These are phyloP conservation scores for Delphinus delphis DNA, from an alignment of 2,113 vertebrate genomes.

Conservation along the genomic window DNA sequence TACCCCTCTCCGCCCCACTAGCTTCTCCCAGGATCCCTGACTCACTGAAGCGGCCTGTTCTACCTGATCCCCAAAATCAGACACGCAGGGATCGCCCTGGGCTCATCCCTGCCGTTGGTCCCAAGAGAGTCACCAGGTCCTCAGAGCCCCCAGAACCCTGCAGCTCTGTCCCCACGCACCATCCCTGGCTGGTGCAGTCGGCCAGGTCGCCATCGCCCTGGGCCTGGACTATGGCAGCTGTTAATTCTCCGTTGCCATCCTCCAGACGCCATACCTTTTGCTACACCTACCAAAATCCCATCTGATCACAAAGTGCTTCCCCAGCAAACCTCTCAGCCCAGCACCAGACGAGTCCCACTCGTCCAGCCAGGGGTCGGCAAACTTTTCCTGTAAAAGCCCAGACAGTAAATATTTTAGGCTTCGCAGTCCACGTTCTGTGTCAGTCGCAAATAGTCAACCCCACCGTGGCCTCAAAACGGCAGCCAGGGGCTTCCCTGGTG, in stretches of 20 bases:
- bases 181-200: rapidly evolving
- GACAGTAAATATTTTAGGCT: neutral
- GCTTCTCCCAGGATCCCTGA: neutral
- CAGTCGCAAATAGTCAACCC: neutral
- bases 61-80: neutral
- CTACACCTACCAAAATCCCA: neutral
- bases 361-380: neutral
- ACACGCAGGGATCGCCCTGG: neutral
- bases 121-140: neutral
- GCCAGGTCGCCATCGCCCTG: neutral
- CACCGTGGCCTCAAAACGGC: neutral
- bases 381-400: neutral
- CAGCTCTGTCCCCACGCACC: no score
- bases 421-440: neutral
- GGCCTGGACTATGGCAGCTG: neutral
- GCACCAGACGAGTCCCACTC: neutral
- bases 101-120: neutral
- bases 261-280: neutral
- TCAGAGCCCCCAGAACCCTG: neutral
- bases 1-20: neutral
- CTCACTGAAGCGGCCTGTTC: neutral
- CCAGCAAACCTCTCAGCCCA: neutral
- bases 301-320: neutral
- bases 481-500: neutral
- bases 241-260: neutral